Evolutionary conservation across 64 coral and sea anemone species (phyloP), one percentile per base, ranked within the genome.

Genomic region (Astreopora myriophthalma): DNA sequence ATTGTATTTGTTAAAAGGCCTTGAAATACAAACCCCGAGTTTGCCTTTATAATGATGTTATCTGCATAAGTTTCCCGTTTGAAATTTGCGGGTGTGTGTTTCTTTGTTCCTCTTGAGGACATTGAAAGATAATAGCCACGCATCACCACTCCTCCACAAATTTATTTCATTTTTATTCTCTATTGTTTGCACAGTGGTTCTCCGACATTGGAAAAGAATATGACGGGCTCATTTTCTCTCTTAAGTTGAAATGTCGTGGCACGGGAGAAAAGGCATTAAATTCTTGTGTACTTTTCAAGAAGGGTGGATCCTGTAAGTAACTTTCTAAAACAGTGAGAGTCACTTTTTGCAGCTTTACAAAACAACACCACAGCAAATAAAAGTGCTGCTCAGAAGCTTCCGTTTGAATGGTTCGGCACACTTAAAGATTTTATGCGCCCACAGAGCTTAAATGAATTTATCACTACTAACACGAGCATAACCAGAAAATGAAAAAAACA

Each of bases 241-340:
- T 83, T 34, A 83, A 83, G 55, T 24, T 83, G 79, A 57, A 22
- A 10, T 83, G 79, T 38, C 79, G 22, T 64, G 20, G 79, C 22
- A 38, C 64, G 4, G 30, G 38, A 83, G 57, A 34, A 65, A 65
- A 66, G 3, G 32, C 24, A 38, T 83, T 63, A 34, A 63, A 63
- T 24, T 83, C 79, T 37, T 83, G 79, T 5, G 20, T 83, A 20
- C 57, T 38, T 34, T 83, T 83, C 79, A 83, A 83, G 79, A 83
- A 83, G 34, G 8, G 20, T 65, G 79, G 79, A 83, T 83, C 32
- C 32, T 61, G 79, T 83, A 83, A 83, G 79, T 83, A 55, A 5
- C 40, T 5, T 44, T 8, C 16, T 55, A 3, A 55, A 55, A 19
- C n/a, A 55, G 16, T 13, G 13, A 8, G 10, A 55, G 11, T 8